Percentiles rank a stretch among this genome's conserved stretches.
Evolutionary conservation across 2,797 vertebrate species (phyloP).

Genomic region (Scleropages formosus): DNA sequence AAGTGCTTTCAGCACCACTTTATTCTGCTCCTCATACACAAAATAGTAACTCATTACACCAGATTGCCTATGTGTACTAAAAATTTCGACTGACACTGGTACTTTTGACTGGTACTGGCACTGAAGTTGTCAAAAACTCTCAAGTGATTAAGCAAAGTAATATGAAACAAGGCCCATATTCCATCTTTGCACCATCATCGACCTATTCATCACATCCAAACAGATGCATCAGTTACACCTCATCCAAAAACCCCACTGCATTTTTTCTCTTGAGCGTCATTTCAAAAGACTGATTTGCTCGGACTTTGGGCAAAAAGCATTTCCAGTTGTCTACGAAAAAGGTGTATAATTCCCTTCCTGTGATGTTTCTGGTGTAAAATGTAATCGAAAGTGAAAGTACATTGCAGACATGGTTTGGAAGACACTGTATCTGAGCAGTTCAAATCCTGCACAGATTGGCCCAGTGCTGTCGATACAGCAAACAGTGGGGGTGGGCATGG

Average conservation of each 20-base stretch:
- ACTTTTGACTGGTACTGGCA: too few relatives aligned
- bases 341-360: slow-evolving; percentile 8
- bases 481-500: not conserved
- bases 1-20: too few relatives aligned
- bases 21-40: too few relatives aligned
- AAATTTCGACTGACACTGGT: too few relatives aligned
- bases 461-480: not conserved
- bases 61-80: too few relatives aligned
- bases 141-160: not conserved
- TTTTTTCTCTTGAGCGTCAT: too few relatives aligned
- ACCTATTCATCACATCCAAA: not conserved
- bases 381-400: not conserved
- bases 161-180: not conserved
- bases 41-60: too few relatives aligned
- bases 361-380: not conserved
- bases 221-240: not conserved
- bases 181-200: not conserved
- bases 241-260: not conserved
- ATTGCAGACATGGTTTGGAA: not conserved
- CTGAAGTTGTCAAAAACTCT: not conserved
- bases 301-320: too few relatives aligned
- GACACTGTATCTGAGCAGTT: not conserved
- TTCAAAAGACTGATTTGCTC: too few relatives aligned
- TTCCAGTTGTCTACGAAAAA: not conserved
- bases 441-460: not conserved